phyloP scores from a whole-genome alignment of 2,797 vertebrate species.

The Eulemur albifrons region DNA sequence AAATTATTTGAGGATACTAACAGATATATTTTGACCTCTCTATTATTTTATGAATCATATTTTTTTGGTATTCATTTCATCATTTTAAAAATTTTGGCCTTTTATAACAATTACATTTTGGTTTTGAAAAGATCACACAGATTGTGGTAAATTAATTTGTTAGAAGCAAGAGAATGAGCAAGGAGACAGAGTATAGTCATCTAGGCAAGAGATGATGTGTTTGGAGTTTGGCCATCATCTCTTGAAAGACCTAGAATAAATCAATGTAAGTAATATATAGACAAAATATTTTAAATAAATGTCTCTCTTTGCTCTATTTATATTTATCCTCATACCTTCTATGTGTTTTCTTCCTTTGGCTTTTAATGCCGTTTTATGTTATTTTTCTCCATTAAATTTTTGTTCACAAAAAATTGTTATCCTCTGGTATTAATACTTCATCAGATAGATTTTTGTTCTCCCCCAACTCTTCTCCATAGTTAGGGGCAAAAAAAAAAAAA shows the following conservation, averaged over 20 bases:
- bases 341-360: not conserved
- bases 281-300: not conserved
- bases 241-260: not conserved
- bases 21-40: not conserved
- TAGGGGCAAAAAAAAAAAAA: not conserved
- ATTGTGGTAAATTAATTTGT: not conserved
- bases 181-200: not conserved
- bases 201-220: not conserved
- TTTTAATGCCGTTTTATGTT: not conserved
- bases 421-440: not conserved
- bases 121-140: not conserved
- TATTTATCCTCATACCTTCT: not conserved
- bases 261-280: not conserved
- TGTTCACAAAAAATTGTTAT: not conserved
- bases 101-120: not conserved
- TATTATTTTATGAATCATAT: not conserved
- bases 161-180: not conserved
- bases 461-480: not conserved
- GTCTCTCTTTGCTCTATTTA: not conserved
- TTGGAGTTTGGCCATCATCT: not conserved
- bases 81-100: not conserved
- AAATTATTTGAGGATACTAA: not conserved
- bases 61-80: not conserved
- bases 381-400: not conserved
- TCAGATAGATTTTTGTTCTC: not conserved